Conservation (phyloP, 2,797 vertebrate species). For the Esox lucius region DNA sequence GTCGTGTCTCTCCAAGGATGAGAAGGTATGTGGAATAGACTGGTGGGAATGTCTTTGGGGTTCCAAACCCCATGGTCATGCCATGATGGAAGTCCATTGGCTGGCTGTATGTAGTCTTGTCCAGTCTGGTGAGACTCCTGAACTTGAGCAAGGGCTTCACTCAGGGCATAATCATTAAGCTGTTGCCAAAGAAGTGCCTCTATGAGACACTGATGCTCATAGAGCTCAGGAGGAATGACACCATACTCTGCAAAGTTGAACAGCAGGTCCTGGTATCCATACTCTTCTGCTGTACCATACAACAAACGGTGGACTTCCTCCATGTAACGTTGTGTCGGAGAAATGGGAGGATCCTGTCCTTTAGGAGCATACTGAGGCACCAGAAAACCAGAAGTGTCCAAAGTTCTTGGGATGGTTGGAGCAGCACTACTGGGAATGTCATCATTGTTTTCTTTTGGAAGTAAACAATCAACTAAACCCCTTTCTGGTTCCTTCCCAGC, state of each 20-base stretch:
- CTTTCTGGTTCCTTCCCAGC: slow-evolving; percentile 64
- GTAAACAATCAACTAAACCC: slow-evolving; percentile 61
- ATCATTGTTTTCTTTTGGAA: slow-evolving; percentile 67
- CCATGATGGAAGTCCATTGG: slow-evolving; percentile 32
- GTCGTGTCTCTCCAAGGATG: slow-evolving; percentile 72
- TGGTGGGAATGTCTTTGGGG: slow-evolving; percentile 66
- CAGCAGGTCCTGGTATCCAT: slow-evolving; percentile 79
- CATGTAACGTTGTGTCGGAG: slow-evolving; percentile 69
- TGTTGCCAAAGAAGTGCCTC: slow-evolving; percentile 80
- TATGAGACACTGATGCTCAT: slow-evolving; percentile 78
- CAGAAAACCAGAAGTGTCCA: slow-evolving; percentile 10
- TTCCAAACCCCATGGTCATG: slow-evolving; percentile 53
- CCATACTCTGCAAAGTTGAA: slow-evolving; percentile 77
- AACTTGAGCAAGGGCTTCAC: slow-evolving; percentile 66
- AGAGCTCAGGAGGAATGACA: slow-evolving; percentile 74
- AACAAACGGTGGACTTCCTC: slow-evolving; percentile 76
- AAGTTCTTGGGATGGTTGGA: slow-evolving; percentile 35
- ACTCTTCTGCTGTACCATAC: slow-evolving; percentile 73
- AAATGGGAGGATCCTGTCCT: slow-evolving; percentile 54
- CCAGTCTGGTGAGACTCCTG: slow-evolving; percentile 41
- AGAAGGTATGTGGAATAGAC: slow-evolving; percentile 70
- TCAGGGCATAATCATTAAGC: slow-evolving; percentile 76
- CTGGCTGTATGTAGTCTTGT: slow-evolving; percentile 40
- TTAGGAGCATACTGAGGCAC: slow-evolving; percentile 39
- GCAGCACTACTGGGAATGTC: slow-evolving; percentile 34